Percentiles rank a stretch among this genome's conserved stretches.
phyloP scores from a whole-genome alignment of 2,113 vertebrate species.

The Muscicapa adusta region DNA sequence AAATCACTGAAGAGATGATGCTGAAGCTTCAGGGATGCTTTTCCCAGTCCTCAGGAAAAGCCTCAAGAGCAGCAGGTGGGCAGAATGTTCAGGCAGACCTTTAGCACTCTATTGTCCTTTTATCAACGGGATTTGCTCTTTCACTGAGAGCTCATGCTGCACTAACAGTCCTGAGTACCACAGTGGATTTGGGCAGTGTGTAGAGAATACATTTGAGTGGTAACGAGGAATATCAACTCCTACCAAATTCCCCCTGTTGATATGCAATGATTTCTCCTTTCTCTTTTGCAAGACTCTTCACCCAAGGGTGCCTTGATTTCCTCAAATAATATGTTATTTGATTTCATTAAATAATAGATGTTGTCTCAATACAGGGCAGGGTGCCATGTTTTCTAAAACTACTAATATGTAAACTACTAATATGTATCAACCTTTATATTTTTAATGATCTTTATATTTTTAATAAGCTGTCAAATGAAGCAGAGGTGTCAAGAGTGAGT shows the following conservation, averaged over 20 bases:
- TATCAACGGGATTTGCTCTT: not conserved
- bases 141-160: rapidly evolving
- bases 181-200: rapidly evolving
- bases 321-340: not conserved
- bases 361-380: not conserved
- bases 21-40: not conserved
- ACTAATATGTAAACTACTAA: not conserved
- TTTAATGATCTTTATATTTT: not conserved
- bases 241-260: not conserved
- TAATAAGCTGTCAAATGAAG: not conserved
- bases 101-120: not conserved
- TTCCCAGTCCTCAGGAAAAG: not conserved
- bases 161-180: rapidly evolving
- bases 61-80: not conserved
- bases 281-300: not conserved
- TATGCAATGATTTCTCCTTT: rapidly evolving
- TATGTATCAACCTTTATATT: not conserved
- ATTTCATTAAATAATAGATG: not conserved
- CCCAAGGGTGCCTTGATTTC: not conserved
- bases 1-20: not conserved
- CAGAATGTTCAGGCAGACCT: not conserved
- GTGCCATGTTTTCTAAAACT: not conserved
- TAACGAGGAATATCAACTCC: not conserved
- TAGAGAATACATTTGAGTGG: not conserved
- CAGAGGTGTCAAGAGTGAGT: not conserved